Conservation (phyloP, 2,797 vertebrate genomes). For the Micrastur ruficollis region DNA sequence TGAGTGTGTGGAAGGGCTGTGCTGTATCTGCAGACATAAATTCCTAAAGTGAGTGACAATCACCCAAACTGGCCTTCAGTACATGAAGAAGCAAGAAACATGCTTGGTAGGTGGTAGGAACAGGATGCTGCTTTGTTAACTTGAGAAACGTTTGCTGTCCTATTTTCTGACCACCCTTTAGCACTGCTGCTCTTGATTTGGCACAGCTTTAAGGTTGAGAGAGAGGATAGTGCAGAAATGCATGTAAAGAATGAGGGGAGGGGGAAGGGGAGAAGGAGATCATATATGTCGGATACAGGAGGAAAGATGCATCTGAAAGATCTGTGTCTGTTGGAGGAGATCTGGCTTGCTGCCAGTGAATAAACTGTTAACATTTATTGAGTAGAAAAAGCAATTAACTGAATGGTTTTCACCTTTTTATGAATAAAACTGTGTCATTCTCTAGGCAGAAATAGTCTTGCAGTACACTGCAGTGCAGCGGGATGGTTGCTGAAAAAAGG, state of each 20-base stretch:
- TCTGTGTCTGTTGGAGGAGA: background rate
- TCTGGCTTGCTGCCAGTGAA: background rate
- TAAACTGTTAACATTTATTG: background rate
- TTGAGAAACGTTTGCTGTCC: conserved; percentile 46
- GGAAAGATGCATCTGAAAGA: conserved; percentile 19
- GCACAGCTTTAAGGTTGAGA: conserved; percentile 19
- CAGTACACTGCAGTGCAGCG: background rate
- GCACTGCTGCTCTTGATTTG: conserved; percentile 10
- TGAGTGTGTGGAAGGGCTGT: background rate
- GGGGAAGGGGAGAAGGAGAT: background rate
- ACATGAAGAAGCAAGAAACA: conserved; percentile 18
- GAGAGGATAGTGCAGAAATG: conserved; percentile 15
- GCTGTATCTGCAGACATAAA: background rate
- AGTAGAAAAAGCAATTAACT: background rate
- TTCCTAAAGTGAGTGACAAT: background rate
- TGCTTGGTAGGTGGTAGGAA: conserved; percentile 21
- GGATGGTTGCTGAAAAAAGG: background rate
- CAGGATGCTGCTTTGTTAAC: conserved; percentile 24
- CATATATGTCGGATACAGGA: background rate
- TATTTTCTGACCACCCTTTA: conserved; percentile 49
- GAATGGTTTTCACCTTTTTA: background rate
- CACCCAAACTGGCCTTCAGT: background rate
- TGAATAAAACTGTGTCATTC: background rate
- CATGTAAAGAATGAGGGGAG: background rate
- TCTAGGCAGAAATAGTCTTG: background rate